A percentile compares a stretch with the other conserved stretches of the same genome.
Conservation (phyloP, 2,113 vertebrate species). For the Leptocoma aspasia region DNA sequence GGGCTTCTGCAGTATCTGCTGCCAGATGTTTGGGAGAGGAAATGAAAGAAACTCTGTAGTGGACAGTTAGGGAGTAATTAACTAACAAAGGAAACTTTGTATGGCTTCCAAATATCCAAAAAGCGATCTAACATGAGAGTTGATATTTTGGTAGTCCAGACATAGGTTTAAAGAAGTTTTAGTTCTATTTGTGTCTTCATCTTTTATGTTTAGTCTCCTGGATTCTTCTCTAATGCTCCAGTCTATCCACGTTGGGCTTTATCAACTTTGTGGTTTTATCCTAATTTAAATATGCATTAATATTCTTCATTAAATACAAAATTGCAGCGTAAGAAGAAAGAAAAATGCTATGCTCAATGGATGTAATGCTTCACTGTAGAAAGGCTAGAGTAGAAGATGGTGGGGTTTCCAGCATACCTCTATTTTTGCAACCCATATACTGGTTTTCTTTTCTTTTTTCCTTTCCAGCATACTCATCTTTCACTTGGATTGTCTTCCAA, state of each 20-base stretch:
- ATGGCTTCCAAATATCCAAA: slow-evolving; percentile 32
- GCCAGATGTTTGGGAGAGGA: slow-evolving; percentile 47
- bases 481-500: not conserved
- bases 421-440: not conserved
- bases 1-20: slow-evolving; percentile 39
- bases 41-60: slow-evolving; percentile 54
- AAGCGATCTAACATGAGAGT: not conserved
- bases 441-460: not conserved
- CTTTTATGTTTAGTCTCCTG: not conserved
- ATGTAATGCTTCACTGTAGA: not conserved
- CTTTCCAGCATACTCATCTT: not conserved
- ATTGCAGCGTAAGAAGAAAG: not conserved
- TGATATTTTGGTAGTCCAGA: slow-evolving; percentile 11
- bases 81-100: slow-evolving; percentile 47
- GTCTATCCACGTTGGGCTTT: not conserved
- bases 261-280: not conserved
- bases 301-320: not conserved
- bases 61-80: slow-evolving; percentile 48
- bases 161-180: not conserved
- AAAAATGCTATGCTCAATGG: not conserved
- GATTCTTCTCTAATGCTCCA: not conserved
- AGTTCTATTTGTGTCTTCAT: not conserved
- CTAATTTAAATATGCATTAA: not conserved
- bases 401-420: not conserved
- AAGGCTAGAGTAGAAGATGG: not conserved